These are phyloP conservation scores for Tarsius wallacei DNA, from an alignment of 2,797 vertebrate species.

Conservation along the genomic window DNA sequence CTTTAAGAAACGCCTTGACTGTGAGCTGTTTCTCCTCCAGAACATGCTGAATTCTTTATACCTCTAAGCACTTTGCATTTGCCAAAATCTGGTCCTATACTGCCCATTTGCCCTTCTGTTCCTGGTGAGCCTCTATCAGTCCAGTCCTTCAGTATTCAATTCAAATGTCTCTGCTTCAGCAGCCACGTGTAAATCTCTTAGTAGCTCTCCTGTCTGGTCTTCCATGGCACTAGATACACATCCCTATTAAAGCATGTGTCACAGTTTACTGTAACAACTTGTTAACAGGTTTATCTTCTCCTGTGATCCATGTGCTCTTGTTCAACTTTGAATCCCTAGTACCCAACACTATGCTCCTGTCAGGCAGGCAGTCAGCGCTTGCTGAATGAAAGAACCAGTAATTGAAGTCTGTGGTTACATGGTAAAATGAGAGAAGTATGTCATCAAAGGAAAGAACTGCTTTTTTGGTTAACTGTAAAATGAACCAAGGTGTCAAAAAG, in stretches of 20 bases:
- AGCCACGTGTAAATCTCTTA: not conserved
- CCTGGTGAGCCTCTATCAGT: not conserved
- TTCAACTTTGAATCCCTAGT: not conserved
- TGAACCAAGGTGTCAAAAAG: constrained; percentile 53
- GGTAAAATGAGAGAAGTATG: not conserved
- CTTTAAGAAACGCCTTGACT: not conserved
- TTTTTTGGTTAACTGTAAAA: constrained; percentile 45
- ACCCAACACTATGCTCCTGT: not conserved
- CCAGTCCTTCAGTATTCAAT: not conserved
- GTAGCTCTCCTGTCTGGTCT: not conserved
- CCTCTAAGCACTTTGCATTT: not conserved
- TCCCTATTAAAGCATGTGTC: not conserved
- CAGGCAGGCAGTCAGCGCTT: not conserved
- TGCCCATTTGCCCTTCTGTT: not conserved
- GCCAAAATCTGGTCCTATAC: not conserved
- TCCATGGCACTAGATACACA: not conserved
- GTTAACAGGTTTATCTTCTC: not conserved
- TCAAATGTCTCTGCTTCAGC: not conserved
- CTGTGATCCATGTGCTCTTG: not conserved
- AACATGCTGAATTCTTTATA: not conserved
- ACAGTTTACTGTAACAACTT: not conserved
- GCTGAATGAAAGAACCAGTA: not conserved
- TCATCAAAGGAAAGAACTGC: constrained; percentile 5
- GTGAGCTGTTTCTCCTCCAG: not conserved
- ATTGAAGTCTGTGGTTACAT: not conserved